Conservation (phyloP, 2,888 invertebrate genomes). For the Diaperis boleti region DNA sequence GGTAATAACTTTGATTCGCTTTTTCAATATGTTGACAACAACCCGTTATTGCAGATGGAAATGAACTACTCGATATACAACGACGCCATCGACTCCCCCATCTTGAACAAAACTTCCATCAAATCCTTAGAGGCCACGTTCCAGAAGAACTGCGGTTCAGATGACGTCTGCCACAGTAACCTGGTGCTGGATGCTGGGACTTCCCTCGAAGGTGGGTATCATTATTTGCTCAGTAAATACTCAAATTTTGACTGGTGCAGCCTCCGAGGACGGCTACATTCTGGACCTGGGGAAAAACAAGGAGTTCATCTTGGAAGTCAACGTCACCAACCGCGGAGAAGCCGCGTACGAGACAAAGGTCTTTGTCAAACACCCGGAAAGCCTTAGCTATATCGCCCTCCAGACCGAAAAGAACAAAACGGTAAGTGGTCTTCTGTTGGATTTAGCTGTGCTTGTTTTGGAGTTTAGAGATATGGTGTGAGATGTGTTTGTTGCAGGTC, state of each 20-base stretch:
- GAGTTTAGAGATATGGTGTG: too few relatives aligned
- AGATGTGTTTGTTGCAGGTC: slow-evolving; percentile 35
- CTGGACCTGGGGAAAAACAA: slow-evolving; percentile 76
- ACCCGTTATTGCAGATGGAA: slow-evolving; percentile 73
- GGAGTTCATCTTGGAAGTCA: slow-evolving; percentile 81
- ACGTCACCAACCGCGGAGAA: slow-evolving; percentile 84
- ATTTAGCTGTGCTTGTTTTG: background rate
- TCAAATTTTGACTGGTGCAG: slow-evolving; percentile 53
- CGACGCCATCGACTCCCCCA: slow-evolving; percentile 78
- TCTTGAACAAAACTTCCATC: slow-evolving; percentile 88
- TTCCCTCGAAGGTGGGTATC: slow-evolving; percentile 54
- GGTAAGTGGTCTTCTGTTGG: slow-evolving; percentile 69
- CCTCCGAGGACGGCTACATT: slow-evolving; percentile 56
- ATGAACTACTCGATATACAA: slow-evolving; percentile 86
- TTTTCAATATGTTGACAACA: too few relatives aligned
- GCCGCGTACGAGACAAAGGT: slow-evolving; percentile 91
- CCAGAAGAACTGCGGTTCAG: slow-evolving; percentile 91
- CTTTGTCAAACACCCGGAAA: slow-evolving; percentile 80
- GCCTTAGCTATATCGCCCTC: slow-evolving; percentile 82
- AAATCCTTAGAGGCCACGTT: slow-evolving; percentile 86
- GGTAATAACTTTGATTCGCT: slow-evolving; percentile 59
- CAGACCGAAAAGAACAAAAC: slow-evolving; percentile 69
- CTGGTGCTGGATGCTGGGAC: slow-evolving; percentile 76
- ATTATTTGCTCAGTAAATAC: background rate
- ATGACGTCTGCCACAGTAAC: slow-evolving; percentile 89